Percentiles rank a stretch among this genome's conserved stretches.
Evolutionary conservation across 35 echinoderm and acorn worm genomes (phyloP).

Genomic region (Antedon bifida): DNA sequence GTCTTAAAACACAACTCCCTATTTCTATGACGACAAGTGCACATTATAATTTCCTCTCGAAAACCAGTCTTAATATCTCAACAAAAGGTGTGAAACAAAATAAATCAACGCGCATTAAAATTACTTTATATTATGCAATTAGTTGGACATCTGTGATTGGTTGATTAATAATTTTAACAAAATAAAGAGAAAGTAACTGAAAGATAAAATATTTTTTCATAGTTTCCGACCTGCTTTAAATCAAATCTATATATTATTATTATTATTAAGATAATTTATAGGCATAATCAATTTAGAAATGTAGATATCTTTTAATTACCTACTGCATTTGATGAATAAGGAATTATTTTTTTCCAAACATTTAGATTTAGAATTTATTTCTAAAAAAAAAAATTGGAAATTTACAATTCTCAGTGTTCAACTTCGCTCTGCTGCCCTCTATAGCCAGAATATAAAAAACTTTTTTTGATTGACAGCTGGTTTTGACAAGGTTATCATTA

Average conservation of each 20-base stretch:
- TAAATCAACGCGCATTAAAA: neutral
- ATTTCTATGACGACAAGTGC: neutral
- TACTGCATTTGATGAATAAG: no score
- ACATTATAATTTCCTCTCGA: neutral
- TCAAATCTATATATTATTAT: no score
- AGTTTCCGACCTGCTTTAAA: neutral
- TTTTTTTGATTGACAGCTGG: no score
- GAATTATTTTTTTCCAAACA: no score
- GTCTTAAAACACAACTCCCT: neutral
- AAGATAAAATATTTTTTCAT: neutral
- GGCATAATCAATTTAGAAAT: no score
- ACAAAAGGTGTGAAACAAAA: neutral
- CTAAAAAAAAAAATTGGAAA: no score
- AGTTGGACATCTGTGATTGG: neutral
- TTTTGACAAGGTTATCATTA: no score
- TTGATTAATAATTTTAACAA: neutral
- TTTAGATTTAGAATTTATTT: no score
- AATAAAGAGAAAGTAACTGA: neutral
- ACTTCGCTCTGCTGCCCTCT: neutral
- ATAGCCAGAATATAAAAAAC: neutral
- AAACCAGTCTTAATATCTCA: neutral
- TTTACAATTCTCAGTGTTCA: no score
- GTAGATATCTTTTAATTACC: no score
- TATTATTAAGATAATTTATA: no score
- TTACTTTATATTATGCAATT: neutral